phyloP scores from a whole-genome alignment of 1,140 invertebrate species.

The Potamilus streckersoni region DNA sequence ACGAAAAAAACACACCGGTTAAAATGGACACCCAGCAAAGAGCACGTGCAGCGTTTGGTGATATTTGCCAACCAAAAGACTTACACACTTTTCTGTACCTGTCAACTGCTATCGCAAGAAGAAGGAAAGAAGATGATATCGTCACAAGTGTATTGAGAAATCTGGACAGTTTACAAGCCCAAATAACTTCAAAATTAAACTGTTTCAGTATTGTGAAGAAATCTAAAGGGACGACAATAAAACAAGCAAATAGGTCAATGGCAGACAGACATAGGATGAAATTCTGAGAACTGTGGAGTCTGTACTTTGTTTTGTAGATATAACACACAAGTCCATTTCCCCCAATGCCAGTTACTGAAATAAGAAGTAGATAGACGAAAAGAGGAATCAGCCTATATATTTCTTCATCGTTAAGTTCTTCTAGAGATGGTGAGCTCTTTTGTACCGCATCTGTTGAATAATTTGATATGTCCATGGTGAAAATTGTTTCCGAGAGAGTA shows the following conservation, averaged over 20 bases:
- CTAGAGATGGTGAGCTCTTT: background rate
- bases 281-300: slow-evolving; percentile 13
- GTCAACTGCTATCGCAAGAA: slow-evolving; percentile 19
- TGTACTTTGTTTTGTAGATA: slow-evolving; percentile 27
- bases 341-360: slow-evolving; percentile 15
- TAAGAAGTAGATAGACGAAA: slow-evolving; percentile 11
- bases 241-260: slow-evolving; percentile 22
- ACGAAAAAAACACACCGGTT: background rate
- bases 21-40: slow-evolving; percentile 6
- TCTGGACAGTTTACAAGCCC: slow-evolving; percentile 22
- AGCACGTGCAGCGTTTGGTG: background rate
- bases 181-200: slow-evolving; percentile 12
- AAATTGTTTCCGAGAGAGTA: no score
- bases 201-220: slow-evolving; percentile 11
- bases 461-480: no score
- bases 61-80: slow-evolving; percentile 22
- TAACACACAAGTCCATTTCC: slow-evolving; percentile 33
- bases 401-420: slow-evolving; percentile 23
- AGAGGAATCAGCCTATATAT: slow-evolving; percentile 10
- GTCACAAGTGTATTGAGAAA: slow-evolving; percentile 21
- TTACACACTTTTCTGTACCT: slow-evolving; percentile 26
- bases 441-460: no score
- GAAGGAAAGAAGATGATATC: slow-evolving; percentile 9
- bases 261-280: slow-evolving; percentile 22
- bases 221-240: slow-evolving; percentile 23